phyloP scores from a whole-genome alignment of 2,888 invertebrate genomes.

The Sclerodermus sp. region DNA sequence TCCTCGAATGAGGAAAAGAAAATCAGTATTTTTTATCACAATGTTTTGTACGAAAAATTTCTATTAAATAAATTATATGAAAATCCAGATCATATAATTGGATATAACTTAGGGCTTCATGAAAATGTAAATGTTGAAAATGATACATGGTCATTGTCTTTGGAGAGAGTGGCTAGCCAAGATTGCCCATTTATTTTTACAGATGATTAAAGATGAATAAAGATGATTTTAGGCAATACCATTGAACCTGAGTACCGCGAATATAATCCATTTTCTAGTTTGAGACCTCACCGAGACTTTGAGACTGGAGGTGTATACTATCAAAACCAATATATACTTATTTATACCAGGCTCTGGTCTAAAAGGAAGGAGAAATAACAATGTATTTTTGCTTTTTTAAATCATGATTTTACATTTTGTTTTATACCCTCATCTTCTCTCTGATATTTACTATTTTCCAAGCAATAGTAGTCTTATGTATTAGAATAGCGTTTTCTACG shows the following conservation, averaged over 20 bases:
- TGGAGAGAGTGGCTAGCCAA: slow-evolving; percentile 30
- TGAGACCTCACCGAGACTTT: slow-evolving; percentile 44
- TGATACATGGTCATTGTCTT: slow-evolving; percentile 39
- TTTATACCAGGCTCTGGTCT: slow-evolving; percentile 22
- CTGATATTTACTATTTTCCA: too few species aligned
- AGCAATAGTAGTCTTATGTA: too few species aligned
- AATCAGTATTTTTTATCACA: slow-evolving; percentile 27
- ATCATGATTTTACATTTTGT: too few species aligned
- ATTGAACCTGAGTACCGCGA: slow-evolving; percentile 21
- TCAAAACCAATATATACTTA: slow-evolving; percentile 42
- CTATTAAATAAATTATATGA: slow-evolving; percentile 19
- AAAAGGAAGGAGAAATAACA: too few species aligned
- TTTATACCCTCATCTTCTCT: too few species aligned
- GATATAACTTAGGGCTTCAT: slow-evolving; percentile 44
- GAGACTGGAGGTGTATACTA: slow-evolving; percentile 42
- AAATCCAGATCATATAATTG: slow-evolving; percentile 39
- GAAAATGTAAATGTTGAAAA: slow-evolving; percentile 35
- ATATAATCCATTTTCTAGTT: slow-evolving; percentile 40
- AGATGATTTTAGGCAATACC: slow-evolving; percentile 23
- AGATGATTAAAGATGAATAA: slow-evolving; percentile 34
- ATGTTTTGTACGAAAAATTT: slow-evolving; percentile 35
- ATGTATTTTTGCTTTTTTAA: too few species aligned
- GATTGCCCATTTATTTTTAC: slow-evolving; percentile 43
- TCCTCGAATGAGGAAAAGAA: slow-evolving; percentile 20
- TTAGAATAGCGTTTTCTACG: too few species aligned